Evolutionary conservation across 2,113 vertebrate species (phyloP).

Genomic region (Mus pahari): DNA sequence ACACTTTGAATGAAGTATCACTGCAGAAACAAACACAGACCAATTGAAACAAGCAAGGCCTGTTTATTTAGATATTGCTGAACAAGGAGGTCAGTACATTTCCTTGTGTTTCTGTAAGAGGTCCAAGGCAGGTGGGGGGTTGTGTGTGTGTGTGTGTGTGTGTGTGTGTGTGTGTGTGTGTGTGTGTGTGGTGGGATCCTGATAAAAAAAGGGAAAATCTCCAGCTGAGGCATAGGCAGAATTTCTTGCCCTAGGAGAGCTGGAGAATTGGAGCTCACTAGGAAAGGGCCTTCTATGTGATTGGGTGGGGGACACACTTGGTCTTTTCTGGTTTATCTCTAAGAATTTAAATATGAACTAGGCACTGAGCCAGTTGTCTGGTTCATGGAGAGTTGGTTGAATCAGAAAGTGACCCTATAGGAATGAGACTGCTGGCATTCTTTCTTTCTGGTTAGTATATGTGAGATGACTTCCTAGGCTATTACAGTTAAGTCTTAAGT

Average conservation of each 20-base stretch:
- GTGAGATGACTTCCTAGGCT: neutral
- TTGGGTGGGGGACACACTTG: neutral
- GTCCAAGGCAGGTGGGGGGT: neutral
- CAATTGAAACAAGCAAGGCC: neutral
- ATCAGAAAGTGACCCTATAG: neutral
- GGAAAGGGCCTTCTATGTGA: neutral
- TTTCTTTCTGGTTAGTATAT: neutral
- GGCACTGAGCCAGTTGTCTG: neutral
- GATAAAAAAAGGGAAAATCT: neutral
- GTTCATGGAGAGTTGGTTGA: neutral
- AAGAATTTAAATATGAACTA: neutral
- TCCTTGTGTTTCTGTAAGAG: neutral
- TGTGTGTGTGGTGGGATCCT: neutral
- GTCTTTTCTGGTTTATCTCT: neutral
- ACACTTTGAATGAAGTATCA: neutral
- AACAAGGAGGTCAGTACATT: neutral
- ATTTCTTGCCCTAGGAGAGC: neutral
- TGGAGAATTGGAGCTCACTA: no score
- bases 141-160: no score
- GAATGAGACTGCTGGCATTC: accelerated
- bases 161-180: no score
- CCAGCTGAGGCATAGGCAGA: neutral
- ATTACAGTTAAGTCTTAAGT: neutral
- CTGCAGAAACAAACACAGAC: constrained; percentile 23
- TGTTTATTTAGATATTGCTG: neutral